phyloP scores from a whole-genome alignment of 1,140 invertebrate genomes.

The Saccostrea cuccullata region DNA sequence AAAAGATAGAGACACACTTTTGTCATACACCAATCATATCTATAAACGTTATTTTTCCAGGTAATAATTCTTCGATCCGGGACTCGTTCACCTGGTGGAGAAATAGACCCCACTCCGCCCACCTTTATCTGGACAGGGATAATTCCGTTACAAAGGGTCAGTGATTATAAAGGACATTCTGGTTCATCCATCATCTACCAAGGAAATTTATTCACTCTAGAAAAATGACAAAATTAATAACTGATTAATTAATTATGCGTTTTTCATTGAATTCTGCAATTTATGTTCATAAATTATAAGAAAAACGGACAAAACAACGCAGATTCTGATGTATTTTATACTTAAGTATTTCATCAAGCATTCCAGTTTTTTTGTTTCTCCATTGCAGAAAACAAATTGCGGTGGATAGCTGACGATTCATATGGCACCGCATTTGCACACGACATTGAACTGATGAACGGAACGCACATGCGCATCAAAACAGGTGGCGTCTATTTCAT shows the following conservation, averaged over 20 bases:
- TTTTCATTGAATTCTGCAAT: too few relatives aligned
- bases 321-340: too few relatives aligned
- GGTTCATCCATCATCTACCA: too few relatives aligned
- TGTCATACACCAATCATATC: too few relatives aligned
- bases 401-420: background rate
- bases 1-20: too few relatives aligned
- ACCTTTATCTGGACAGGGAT: constrained; percentile 18
- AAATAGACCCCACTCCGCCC: background rate
- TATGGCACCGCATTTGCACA: constrained; percentile 15
- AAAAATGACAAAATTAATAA: too few relatives aligned
- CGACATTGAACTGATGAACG: background rate
- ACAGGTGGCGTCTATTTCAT: background rate
- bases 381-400: constrained; percentile 1
- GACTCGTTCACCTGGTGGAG: constrained; percentile 7
- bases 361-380: too few relatives aligned
- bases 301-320: too few relatives aligned
- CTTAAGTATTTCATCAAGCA: too few relatives aligned
- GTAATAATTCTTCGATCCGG: background rate
- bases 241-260: too few relatives aligned
- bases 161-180: background rate
- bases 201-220: too few relatives aligned
- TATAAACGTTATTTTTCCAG: background rate
- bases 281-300: too few relatives aligned
- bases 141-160: background rate
- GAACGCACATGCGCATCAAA: background rate